These are phyloP conservation scores for Cassiopea xamachana DNA, from an alignment of 30 jellyfish, hydroid and myxozoan genomes.

Conservation along the genomic window DNA sequence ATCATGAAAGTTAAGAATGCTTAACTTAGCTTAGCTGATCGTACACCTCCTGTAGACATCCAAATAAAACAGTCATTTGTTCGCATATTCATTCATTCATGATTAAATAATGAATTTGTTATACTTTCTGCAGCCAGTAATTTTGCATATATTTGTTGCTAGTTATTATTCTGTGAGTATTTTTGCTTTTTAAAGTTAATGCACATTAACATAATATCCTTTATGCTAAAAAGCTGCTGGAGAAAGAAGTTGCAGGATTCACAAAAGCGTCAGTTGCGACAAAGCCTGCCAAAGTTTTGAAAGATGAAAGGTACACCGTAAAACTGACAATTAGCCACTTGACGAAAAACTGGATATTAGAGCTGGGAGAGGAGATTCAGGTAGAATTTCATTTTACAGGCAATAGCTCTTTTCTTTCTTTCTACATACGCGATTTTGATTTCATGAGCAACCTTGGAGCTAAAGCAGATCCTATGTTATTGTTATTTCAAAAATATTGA, in stretches of 20 bases:
- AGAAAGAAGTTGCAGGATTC: not conserved
- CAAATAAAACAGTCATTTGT: not conserved
- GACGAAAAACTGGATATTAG: not conserved
- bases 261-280: not conserved
- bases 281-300: not conserved
- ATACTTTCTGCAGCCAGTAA: not conserved
- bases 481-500: too few species aligned
- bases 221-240: too few species aligned
- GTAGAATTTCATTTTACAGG: not conserved
- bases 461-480: too few species aligned
- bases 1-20: not conserved
- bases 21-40: not conserved
- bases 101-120: too few species aligned
- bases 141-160: not conserved
- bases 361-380: conserved; percentile 17
- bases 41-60: not conserved
- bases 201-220: too few species aligned
- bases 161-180: not conserved
- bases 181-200: not conserved
- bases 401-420: too few species aligned
- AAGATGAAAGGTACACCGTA: not conserved
- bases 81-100: not conserved
- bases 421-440: too few species aligned
- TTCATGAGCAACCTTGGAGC: too few species aligned
- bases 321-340: not conserved